A percentile compares a stretch with the other conserved stretches of the same genome.
These are phyloP conservation scores for Austrolebias charrua DNA, from an alignment of 2,797 vertebrate genomes.

Conservation along the genomic window DNA sequence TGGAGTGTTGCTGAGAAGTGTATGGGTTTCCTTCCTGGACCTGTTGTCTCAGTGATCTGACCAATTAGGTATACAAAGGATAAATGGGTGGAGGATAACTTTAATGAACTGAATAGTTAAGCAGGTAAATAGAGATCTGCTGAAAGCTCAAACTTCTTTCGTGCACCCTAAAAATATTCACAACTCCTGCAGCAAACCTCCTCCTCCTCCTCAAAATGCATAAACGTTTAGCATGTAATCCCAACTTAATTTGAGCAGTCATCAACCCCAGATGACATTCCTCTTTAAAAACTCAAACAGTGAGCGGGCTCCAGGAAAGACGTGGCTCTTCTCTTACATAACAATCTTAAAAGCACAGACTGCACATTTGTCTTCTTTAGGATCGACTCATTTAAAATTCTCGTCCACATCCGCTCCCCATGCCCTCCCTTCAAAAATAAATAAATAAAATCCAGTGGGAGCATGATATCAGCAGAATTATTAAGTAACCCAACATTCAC, in stretches of 20 bases:
- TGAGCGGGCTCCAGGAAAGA: slow-evolving; percentile 16
- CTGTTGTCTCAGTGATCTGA: no score
- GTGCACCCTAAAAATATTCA: slow-evolving; percentile 5
- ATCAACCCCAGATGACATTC: slow-evolving; percentile 7
- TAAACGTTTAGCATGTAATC: slow-evolving; percentile 1
- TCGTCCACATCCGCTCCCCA: slow-evolving; percentile 44
- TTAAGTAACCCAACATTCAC: slow-evolving; percentile 29
- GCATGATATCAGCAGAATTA: slow-evolving; percentile 56
- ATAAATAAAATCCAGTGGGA: slow-evolving; percentile 20
- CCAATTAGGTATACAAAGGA: no score
- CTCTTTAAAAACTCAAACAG: slow-evolving; percentile 36
- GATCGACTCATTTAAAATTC: slow-evolving; percentile 63
- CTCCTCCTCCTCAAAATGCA: neutral
- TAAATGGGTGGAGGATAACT: no score
- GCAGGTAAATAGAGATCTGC: slow-evolving; percentile 4
- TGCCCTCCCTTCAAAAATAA: slow-evolving; percentile 13
- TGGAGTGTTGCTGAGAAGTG: no score
- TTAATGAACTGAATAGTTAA: slow-evolving; percentile 7
- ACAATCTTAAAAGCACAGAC: slow-evolving; percentile 47
- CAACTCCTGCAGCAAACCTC: slow-evolving; percentile 14
- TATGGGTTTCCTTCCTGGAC: no score
- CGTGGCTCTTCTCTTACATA: slow-evolving; percentile 47
- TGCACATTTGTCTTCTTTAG: slow-evolving; percentile 45
- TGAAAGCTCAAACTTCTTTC: slow-evolving; percentile 4
- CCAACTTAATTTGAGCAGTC: neutral